A percentile compares a stretch with the other conserved stretches of the same genome.
phyloP scores from a whole-genome alignment of 2,113 vertebrate genomes.

The Ptilorrhoa leucosticta region DNA sequence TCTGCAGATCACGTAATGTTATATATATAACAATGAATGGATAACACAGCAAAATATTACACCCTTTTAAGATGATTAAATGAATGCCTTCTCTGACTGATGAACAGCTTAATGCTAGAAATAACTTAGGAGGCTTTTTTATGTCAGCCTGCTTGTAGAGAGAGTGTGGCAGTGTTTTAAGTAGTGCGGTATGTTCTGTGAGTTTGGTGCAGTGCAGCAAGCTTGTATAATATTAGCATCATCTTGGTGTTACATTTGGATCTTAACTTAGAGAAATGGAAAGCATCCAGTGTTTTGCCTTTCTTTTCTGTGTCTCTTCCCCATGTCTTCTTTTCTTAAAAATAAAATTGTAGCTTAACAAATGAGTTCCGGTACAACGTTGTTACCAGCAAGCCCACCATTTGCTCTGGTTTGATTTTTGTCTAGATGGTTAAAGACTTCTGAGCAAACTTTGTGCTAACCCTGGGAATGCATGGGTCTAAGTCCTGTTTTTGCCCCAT shows the following conservation, averaged over 20 bases:
- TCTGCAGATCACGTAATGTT: not conserved
- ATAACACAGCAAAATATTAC: not conserved
- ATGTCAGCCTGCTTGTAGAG: constrained; percentile 52
- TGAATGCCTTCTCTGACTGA: constrained; percentile 6
- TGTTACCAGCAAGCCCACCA: constrained; percentile 40
- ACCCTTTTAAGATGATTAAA: constrained; percentile 22
- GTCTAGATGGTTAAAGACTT: not conserved
- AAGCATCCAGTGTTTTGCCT: constrained; percentile 73
- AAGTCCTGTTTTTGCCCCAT: not conserved
- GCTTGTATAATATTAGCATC: constrained; percentile 83
- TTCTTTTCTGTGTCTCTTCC: constrained; percentile 23
- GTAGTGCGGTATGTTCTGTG: constrained; percentile 76
- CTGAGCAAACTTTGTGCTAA: not conserved
- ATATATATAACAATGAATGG: not conserved
- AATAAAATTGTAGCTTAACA: constrained; percentile 40
- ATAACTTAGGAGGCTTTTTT: constrained; percentile 52
- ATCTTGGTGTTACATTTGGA: constrained; percentile 68
- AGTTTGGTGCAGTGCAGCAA: constrained; percentile 95
- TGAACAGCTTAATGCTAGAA: constrained; percentile 43
- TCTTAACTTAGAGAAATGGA: constrained; percentile 69
- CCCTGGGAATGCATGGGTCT: not conserved
- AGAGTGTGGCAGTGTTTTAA: constrained; percentile 64
- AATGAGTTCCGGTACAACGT: constrained; percentile 54
- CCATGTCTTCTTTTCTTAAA: not conserved
- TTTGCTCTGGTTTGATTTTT: constrained; percentile 57